Base-by-base conservation (phyloP, 2,797 vertebrate genomes). In the Poecilia picta region DNA sequence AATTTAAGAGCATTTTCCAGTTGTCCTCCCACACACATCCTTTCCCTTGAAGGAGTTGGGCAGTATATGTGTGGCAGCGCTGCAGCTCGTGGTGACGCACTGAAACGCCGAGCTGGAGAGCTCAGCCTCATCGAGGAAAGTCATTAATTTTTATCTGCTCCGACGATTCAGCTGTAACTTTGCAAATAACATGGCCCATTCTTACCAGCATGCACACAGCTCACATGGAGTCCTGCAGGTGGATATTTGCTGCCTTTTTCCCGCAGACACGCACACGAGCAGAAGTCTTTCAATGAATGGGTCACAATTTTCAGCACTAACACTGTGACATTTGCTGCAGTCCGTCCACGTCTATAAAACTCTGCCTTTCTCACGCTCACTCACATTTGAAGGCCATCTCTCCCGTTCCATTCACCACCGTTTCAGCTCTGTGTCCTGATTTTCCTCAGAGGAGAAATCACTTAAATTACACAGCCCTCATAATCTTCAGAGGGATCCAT, bases 81-180 rank as follows among this genome's bases (percentile, higher is more conserved):
- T 3, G 13, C 71, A 41, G 74, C 79, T 85, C 64, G 53, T 80
- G 76, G 72, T 55, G 16, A 78, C 80, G 55, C 79, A 53, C 81
- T 84, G 81, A n/a, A 80, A 88, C 74, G 78, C 75, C 74, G 84
- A 84, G 77, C 80, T 90, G 88, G 83, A 89, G 86, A 91, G 91
- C 87, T 89, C 78, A 57, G 80, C 81, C 83, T 89, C 83, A 66
- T 79, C 31, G 75, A 81, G 81, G 88, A 93, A 94, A 93, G 91
- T 95, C 87, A 92, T 95, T 94, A 88, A 93, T 94, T 94, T 92
- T 92, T 93, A 94, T 95, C 93, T 91, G 78, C 89, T 91, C 86
- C 88, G 89, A 93, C 75, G 28, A 90, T 88, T 90, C 82, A 91
- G 91, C 93, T 93, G 89, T 93, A 93, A 93, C 92, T 89, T 93